Conservation (phyloP, 1,140 invertebrate species). For the Drosophila kepulauana region DNA sequence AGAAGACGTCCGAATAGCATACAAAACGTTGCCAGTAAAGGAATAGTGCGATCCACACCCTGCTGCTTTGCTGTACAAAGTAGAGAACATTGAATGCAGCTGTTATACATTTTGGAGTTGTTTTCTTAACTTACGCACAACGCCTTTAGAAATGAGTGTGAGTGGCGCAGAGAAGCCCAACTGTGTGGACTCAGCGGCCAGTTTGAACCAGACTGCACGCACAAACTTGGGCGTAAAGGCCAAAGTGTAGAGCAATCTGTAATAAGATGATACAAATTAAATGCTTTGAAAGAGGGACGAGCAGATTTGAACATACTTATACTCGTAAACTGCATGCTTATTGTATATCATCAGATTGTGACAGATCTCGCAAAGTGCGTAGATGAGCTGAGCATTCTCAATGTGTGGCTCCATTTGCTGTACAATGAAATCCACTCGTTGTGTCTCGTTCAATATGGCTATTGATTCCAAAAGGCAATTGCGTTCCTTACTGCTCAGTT, state of each 20-base stretch:
- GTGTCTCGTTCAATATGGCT: slow-evolving; percentile 88
- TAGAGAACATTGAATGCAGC: neutral
- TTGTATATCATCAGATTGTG: slow-evolving; percentile 92
- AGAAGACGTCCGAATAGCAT: slow-evolving; percentile 93
- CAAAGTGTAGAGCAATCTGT: slow-evolving; percentile 93
- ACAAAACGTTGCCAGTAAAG: slow-evolving; percentile 93
- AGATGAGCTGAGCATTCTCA: slow-evolving; percentile 86
- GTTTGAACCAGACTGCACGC: slow-evolving; percentile 90
- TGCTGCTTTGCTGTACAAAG: slow-evolving; percentile 86
- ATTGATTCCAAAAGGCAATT: slow-evolving; percentile 86
- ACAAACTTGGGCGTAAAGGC: slow-evolving; percentile 94
- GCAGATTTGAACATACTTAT: slow-evolving; percentile 85
- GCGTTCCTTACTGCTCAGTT: slow-evolving; percentile 84
- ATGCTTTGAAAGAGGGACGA: neutral
- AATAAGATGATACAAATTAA: slow-evolving; percentile 52
- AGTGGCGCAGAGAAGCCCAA: slow-evolving; percentile 81
- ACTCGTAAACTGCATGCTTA: slow-evolving; percentile 91
- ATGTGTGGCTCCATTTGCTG: slow-evolving; percentile 87
- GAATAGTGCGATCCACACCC: slow-evolving; percentile 91
- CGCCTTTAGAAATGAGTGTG: slow-evolving; percentile 80
- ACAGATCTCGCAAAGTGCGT: slow-evolving; percentile 90
- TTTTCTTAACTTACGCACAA: slow-evolving; percentile 76
- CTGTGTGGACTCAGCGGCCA: slow-evolving; percentile 86
- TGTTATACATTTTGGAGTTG: neutral
- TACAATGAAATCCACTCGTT: slow-evolving; percentile 88